A percentile compares a stretch with the other conserved stretches of the same genome.
Evolutionary conservation across 2,888 invertebrate species (phyloP).

Genomic region (Euzophera pinguis): DNA sequence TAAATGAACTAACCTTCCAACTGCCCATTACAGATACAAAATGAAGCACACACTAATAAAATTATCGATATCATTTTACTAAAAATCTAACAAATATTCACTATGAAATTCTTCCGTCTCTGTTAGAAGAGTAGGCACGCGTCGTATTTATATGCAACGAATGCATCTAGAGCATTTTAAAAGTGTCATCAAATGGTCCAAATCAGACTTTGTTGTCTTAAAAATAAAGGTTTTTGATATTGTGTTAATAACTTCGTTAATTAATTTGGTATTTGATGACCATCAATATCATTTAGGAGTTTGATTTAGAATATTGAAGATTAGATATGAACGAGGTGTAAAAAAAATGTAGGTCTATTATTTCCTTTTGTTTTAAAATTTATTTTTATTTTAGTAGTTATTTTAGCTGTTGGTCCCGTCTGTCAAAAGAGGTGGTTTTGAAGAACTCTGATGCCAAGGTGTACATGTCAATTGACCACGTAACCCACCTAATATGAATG

Average conservation of each 20-base stretch:
- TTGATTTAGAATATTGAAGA: neutral
- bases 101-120: neutral
- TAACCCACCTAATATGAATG: too few relatives aligned
- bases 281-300: neutral
- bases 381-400: too few relatives aligned
- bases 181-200: neutral
- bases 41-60: neutral
- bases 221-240: neutral
- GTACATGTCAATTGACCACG: too few relatives aligned
- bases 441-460: too few relatives aligned
- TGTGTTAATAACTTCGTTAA: neutral
- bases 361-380: too few relatives aligned
- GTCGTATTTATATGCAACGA: neutral
- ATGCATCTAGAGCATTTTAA: neutral
- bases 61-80: neutral
- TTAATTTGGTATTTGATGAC: neutral
- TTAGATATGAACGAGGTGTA: too few relatives aligned
- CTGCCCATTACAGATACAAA: slow-evolving; percentile 3
- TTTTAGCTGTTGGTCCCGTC: too few relatives aligned
- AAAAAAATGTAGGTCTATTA: too few relatives aligned
- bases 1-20: slow-evolving; percentile 9
- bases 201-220: neutral
- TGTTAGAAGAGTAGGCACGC: neutral
- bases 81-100: neutral
- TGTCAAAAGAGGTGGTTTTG: too few relatives aligned